Base-by-base conservation (phyloP, 2,888 invertebrate genomes). In the Tipula vernalis region DNA sequence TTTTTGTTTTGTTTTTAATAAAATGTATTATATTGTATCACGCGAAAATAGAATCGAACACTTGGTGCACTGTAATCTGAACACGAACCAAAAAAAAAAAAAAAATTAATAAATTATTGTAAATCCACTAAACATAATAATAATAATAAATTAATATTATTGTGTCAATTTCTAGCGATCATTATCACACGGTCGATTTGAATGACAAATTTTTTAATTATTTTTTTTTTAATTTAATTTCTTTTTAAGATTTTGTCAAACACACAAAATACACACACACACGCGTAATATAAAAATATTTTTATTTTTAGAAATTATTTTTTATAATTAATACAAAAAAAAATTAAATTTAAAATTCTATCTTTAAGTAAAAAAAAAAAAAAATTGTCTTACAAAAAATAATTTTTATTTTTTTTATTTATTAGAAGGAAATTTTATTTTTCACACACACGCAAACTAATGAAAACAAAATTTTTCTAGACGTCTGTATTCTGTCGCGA, bases 401-500 rank as follows among this genome's bases (percentile, higher is more conserved):
- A 71, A 71, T 28, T 6, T 15, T 39, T 6, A 57, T 57, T 57
- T 42, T 39, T 51, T 42, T 1, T 28, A 28, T 44, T 44, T 44
- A 15, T 5, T 6, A 28, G 71, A 71, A 28, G 28, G 71, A 71
- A 71, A 71, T 71, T 71, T 10, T 13, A 71, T 71, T 71, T 71
- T 71, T 12, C 57, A 57, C 18, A 71, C 71, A 71, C 71, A 71
- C 71, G 28, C 3, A 71, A 0, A 28, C 28, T 28, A n/a, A 71
- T 28, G 10, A 28, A 71, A 71, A 71, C 28, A 28, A 18, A 71
- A 71, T 71, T 71, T n/a, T 71, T 71, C 28, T 71, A 71, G 28
- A 71, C 84, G 84, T 84, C 84, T 84, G 36, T 84, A 84, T n/a
- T 36, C 36, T 36, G 84, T 41, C 84, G 84, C 84, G 84, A 84